Base-by-base conservation (phyloP, 2,888 invertebrate species). In the Boloria selene region DNA sequence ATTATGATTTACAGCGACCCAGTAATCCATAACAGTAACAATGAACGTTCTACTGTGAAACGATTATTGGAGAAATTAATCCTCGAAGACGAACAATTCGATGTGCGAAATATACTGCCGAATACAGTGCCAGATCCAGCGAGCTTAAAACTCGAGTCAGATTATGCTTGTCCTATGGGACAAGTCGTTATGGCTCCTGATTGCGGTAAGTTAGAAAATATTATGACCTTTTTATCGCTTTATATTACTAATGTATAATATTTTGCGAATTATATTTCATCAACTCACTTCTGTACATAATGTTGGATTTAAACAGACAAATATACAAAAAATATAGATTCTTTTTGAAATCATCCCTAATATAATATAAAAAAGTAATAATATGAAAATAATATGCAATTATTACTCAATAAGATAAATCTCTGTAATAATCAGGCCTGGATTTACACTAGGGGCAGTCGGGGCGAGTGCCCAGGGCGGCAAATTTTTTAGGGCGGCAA, bases 81-180 rank as follows among this genome's bases (percentile, higher is more conserved):
- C 73, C 93, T 98, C 70, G 97, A 98, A 90, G 97, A 98, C 85
- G 97, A 97, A 88, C 97, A 98, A 85, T 97, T 98, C 82, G 98
- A 98, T 79, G 98, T 98, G 4, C 95, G 96, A 77, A 97, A 97
- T 79, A 98, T 98, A 77, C 90, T 98, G 61, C 98, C 98, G 16
- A 98, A 98, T 80, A 98, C 98, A 0, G 96, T 97, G 0, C 98
- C 98, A 0, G 98, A 98, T 87, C 97, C 98, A 65, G 96, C 97
- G 13, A 97, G 98, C 3, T 90, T 99, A 67, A 88, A 94, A 26
- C 91, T 99, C n/a, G 94, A 96, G 70, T 98, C 98, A 0, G 97
- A 98, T 83, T 98, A 98, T 79, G 97, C 97, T 61, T 99, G 99
- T 80, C 97, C 97, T 0, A 93, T 95, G 74, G 98, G 98, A 62